These are phyloP conservation scores for Eriocheir sinensis DNA, from an alignment of 1,140 invertebrate genomes.

Conservation along the genomic window DNA sequence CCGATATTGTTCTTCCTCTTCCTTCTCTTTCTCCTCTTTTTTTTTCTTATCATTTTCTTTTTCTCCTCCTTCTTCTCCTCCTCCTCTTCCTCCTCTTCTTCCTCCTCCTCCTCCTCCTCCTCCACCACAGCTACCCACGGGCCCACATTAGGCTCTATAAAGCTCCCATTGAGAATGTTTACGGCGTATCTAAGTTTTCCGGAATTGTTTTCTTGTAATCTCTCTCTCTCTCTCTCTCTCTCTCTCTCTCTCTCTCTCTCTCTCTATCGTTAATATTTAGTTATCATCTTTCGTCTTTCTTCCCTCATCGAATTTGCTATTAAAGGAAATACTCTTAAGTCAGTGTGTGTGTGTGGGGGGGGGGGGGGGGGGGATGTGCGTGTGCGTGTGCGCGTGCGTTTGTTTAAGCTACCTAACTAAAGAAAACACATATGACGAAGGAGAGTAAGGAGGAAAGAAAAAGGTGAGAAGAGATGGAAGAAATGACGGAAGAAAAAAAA, in stretches of 20 bases:
- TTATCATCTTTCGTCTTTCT: neutral
- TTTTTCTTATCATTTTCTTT: neutral
- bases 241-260: neutral
- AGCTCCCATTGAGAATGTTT: neutral
- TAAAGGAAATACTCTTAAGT: neutral
- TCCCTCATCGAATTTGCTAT: neutral
- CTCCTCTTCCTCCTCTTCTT: too few relatives aligned
- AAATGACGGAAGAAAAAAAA: neutral
- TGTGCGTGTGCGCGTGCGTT: too few relatives aligned
- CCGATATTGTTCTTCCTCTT: too few relatives aligned
- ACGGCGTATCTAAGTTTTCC: neutral
- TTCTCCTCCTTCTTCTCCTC: neutral
- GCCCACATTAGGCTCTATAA: neutral
- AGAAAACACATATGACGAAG: neutral
- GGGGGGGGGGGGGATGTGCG: neutral
- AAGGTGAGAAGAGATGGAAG: neutral
- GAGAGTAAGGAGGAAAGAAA: neutral
- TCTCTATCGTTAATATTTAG: too few relatives aligned
- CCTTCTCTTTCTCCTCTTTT: neutral
- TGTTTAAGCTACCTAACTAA: neutral
- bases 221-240: neutral
- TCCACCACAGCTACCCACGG: neutral
- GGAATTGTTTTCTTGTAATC: neutral
- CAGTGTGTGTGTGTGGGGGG: neutral
- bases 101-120: neutral